Percentiles rank a stretch among this genome's conserved stretches.
These are phyloP conservation scores for Dasyprocta punctata DNA, from an alignment of 2,113 vertebrate species.

Conservation along the genomic window DNA sequence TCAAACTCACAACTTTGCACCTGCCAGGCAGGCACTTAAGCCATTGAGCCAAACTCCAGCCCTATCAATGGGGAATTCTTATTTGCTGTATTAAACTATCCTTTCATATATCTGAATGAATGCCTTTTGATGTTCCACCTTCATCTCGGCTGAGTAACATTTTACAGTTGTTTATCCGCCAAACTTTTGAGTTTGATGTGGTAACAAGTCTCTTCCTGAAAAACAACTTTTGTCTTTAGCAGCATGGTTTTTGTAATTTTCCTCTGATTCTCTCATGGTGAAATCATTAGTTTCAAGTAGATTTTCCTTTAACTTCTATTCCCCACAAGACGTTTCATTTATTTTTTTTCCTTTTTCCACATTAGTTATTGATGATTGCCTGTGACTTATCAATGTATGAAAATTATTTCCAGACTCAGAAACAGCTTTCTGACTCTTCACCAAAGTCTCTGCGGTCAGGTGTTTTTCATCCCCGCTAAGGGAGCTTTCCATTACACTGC, in stretches of 20 bases:
- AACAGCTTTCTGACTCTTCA: conserved; percentile 87
- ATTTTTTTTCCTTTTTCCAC: conserved; percentile 40
- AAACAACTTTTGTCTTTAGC: conserved; percentile 26
- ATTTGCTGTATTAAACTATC: conserved; percentile 43
- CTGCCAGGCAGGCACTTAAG: no score
- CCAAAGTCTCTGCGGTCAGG: conserved; percentile 83
- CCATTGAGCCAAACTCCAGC: no score
- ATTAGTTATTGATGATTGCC: conserved; percentile 8
- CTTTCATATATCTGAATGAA: not conserved
- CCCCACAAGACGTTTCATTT: conserved; percentile 37
- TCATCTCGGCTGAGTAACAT: conserved; percentile 37
- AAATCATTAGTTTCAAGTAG: conserved; percentile 53
- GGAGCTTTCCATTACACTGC: conserved; percentile 67
- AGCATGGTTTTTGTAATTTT: conserved; percentile 5
- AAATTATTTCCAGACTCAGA: conserved; percentile 84
- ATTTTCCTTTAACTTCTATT: conserved; percentile 18
- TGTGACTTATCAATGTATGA: conserved; percentile 66
- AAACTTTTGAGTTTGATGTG: conserved; percentile 59
- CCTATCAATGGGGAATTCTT: not conserved
- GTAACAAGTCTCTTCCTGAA: conserved; percentile 71
- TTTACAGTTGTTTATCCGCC: conserved; percentile 49
- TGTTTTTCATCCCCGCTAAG: conserved; percentile 79
- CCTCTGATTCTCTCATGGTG: conserved; percentile 41
- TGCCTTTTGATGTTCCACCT: conserved; percentile 22
- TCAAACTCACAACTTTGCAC: no score